Conservation (phyloP, 2,797 vertebrate species). For the Thamnophis elegans region DNA sequence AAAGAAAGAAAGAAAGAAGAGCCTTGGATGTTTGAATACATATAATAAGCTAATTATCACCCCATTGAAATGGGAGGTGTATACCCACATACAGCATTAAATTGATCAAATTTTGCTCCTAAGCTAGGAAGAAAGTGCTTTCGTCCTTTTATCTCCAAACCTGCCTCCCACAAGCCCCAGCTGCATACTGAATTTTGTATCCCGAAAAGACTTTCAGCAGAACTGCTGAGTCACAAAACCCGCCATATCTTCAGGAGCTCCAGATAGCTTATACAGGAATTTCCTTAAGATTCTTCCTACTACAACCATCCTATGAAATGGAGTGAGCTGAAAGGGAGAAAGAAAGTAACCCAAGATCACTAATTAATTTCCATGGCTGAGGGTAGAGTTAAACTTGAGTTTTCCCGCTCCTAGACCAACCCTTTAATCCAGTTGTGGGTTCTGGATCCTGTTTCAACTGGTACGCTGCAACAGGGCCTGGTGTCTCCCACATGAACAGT, state of each 20-base stretch:
- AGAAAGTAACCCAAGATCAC: not conserved
- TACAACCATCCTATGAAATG: not conserved
- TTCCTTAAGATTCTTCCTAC: not conserved
- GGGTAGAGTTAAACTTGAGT: not conserved
- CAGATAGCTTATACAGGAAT: not conserved
- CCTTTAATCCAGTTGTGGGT: too few relatives aligned
- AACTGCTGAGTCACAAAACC: too few relatives aligned
- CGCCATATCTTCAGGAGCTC: not conserved
- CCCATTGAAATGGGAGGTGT: not conserved
- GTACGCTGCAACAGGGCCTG: too few relatives aligned
- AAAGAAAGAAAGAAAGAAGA: not conserved
- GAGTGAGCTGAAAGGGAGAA: not conserved
- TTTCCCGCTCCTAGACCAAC: not conserved
- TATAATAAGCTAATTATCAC: not conserved
- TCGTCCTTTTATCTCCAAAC: too few relatives aligned
- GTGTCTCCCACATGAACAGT: too few relatives aligned
- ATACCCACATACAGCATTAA: not conserved
- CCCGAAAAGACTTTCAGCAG: too few relatives aligned
- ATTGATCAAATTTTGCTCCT: not conserved
- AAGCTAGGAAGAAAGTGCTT: not conserved
- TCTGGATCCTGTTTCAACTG: too few relatives aligned
- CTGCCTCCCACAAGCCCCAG: too few relatives aligned
- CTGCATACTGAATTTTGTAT: too few relatives aligned
- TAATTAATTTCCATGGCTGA: not conserved
- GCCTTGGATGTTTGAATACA: not conserved